Percentiles rank a stretch among this genome's conserved stretches.
phyloP scores from a whole-genome alignment of 2,797 vertebrate species.

The Manis javanica region DNA sequence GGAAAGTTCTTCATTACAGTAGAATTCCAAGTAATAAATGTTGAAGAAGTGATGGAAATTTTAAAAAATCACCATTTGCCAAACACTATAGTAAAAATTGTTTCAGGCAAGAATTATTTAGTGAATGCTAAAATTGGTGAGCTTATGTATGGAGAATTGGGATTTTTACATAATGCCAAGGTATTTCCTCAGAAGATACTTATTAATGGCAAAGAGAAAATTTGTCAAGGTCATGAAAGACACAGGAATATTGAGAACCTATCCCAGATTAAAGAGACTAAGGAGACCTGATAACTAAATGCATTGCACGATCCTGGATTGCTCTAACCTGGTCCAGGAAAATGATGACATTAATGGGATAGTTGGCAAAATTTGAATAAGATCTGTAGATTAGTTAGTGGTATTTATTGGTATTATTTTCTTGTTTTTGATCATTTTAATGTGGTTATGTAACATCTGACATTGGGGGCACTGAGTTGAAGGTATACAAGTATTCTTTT shows the following conservation, averaged over 20 bases:
- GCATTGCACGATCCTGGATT: not conserved
- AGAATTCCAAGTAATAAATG: slow-evolving; percentile 31
- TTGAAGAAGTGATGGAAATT: not conserved
- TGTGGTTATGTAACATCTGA: slow-evolving; percentile 3
- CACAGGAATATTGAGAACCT: not conserved
- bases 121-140: not conserved
- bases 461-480: slow-evolving; percentile 30
- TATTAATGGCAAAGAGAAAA: slow-evolving; percentile 16
- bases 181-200: not conserved
- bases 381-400: not conserved
- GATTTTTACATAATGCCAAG: not conserved
- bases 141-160: not conserved
- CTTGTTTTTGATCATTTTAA: not conserved
- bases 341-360: not conserved
- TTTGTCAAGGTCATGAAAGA: not conserved
- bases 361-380: not conserved
- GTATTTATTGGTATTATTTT: slow-evolving; percentile 8
- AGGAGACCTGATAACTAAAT: not conserved
- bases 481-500: slow-evolving; percentile 6
- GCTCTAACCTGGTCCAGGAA: not conserved
- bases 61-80: not conserved
- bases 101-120: slow-evolving; percentile 6
- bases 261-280: not conserved
- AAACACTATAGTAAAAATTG: not conserved
- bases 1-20: not conserved